These are phyloP conservation scores for Corythaeola cristata DNA, from an alignment of 2,113 vertebrate genomes.

Conservation along the genomic window DNA sequence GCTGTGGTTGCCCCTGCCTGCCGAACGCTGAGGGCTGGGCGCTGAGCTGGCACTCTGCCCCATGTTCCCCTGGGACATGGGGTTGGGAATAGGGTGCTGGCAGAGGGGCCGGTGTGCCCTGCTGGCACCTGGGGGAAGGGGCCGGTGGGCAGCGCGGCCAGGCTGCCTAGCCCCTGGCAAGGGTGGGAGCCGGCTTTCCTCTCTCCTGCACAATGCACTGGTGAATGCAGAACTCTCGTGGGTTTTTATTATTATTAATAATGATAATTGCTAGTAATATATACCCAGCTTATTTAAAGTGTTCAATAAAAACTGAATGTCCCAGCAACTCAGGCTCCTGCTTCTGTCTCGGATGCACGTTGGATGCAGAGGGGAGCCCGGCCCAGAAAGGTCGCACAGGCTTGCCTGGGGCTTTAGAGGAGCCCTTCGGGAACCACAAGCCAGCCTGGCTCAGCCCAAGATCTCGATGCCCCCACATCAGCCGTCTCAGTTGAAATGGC, in stretches of 20 bases:
- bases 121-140: neutral
- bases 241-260: neutral
- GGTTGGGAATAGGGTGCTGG: neutral
- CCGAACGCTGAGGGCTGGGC: neutral
- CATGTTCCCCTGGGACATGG: fast-evolving
- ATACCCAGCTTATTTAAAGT: constrained; percentile 69
- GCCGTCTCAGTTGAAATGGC: fast-evolving
- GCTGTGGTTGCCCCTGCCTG: neutral
- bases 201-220: constrained; percentile 16
- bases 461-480: fast-evolving
- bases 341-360: neutral
- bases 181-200: constrained; percentile 35
- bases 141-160: neutral
- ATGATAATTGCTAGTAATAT: constrained; percentile 61
- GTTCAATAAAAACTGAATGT: constrained; percentile 53
- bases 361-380: fast-evolving
- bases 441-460: neutral
- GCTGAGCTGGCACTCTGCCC: neutral
- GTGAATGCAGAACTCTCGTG: constrained; percentile 44
- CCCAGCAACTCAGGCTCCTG: fast-evolving
- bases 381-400: neutral
- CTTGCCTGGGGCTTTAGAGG: neutral
- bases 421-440: no score
- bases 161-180: neutral
- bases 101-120: neutral